These are phyloP conservation scores for Eulemur coronatus DNA, from an alignment of 2,797 vertebrate genomes.

Conservation along the genomic window DNA sequence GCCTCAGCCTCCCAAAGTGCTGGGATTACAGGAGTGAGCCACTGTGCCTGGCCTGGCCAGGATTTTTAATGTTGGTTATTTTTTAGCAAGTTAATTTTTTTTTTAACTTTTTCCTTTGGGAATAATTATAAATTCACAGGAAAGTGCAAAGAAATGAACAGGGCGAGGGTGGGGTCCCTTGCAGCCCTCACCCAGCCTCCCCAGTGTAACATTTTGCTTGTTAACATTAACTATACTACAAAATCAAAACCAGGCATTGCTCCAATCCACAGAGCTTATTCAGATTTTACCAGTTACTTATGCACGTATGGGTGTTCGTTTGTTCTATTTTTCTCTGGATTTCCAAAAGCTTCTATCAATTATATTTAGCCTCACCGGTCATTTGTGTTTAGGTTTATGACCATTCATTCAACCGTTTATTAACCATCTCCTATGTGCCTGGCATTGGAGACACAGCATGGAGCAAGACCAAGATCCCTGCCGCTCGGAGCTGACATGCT, in stretches of 20 bases:
- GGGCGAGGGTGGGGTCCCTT: background rate
- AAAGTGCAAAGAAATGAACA: background rate
- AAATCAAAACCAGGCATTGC: background rate
- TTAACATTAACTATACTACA: background rate
- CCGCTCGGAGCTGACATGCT: background rate
- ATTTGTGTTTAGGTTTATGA: background rate
- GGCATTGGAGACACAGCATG: background rate
- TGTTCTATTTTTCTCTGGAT: background rate
- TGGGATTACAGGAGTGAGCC: background rate
- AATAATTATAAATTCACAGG: background rate
- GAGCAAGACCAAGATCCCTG: background rate
- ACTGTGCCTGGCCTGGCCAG: too few relatives aligned
- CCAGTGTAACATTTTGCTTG: background rate
- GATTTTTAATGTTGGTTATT: background rate
- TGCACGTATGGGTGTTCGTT: background rate
- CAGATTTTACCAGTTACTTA: background rate
- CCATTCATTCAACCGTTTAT: background rate
- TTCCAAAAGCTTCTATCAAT: background rate
- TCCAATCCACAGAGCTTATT: background rate
- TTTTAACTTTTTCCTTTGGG: background rate
- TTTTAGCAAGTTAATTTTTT: background rate
- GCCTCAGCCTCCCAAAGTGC: background rate
- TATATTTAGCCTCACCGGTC: background rate
- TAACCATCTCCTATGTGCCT: background rate
- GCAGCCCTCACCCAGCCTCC: background rate